Percentiles rank a stretch among this genome's conserved stretches.
Conservation (phyloP, 2,888 invertebrate genomes). For the Aromia moschata region DNA sequence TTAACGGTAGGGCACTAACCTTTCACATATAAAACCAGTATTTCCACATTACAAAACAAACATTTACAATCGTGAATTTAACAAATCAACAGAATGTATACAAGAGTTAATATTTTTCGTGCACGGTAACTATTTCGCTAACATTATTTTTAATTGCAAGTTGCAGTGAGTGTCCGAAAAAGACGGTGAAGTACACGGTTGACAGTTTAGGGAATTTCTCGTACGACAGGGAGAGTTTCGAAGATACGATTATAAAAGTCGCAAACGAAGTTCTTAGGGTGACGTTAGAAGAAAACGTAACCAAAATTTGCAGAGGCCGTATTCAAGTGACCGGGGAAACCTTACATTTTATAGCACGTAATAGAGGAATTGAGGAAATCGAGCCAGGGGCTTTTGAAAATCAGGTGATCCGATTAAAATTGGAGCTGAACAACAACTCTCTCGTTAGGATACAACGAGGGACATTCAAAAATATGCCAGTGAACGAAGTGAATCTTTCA, state of each 20-base stretch:
- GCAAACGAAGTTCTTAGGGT: background rate
- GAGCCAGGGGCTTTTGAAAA: constrained; percentile 18
- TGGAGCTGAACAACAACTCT: constrained; percentile 4
- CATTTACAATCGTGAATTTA: constrained; percentile 8
- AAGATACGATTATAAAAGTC: background rate
- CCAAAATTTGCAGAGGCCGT: constrained; percentile 13
- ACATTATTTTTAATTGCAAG: background rate
- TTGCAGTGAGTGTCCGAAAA: constrained; percentile 10
- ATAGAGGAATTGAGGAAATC: constrained; percentile 16
- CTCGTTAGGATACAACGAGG: constrained; percentile 1
- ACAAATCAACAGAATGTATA: constrained; percentile 1
- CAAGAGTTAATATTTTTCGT: background rate
- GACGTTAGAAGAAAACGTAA: constrained; percentile 2
- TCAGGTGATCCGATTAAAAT: background rate
- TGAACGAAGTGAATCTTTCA: constrained; percentile 17
- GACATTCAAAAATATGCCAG: constrained; percentile 10
- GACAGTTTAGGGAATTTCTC: constrained; percentile 3
- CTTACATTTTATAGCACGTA: background rate
- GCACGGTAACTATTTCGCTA: background rate
- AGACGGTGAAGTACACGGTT: constrained; percentile 4
- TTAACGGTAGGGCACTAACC: constrained; percentile 8
- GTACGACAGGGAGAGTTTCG: background rate
- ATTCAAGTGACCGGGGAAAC: constrained; percentile 8
- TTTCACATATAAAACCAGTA: constrained; percentile 15
- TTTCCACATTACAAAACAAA: constrained; percentile 11